Base-by-base conservation (phyloP, 2,888 invertebrate species). In the Zaprionus lineosus region DNA sequence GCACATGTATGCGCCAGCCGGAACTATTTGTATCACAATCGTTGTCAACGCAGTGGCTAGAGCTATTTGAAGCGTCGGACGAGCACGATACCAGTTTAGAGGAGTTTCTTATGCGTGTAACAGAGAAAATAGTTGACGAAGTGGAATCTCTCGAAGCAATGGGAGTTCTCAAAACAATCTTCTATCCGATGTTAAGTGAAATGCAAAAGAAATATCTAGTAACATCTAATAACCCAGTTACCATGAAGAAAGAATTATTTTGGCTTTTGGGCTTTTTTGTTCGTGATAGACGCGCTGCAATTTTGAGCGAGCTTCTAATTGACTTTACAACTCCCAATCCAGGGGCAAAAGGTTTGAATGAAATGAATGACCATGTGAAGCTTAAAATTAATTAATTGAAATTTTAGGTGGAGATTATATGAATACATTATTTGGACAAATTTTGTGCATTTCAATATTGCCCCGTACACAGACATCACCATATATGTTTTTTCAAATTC, bases 1-100 rank as follows among this genome's bases (percentile, higher is more conserved):
- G 93, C 9, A 96, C 96, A n/a, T 94, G 95, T 4, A 91, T 96
- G 58, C 94, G 94, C 68, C 95, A 95, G 79, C 95, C 96, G 1
- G 94, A 94, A 34, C 89, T 96, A 29, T 96, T 95, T 90, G 92
- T 92, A 52, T 92, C 91, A 0, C 95, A 96, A 89, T 91, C 94
- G 78, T 91, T 95, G 68, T 88, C 92, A 40, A 68, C 86, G 2
- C 94, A 94, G 82, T 90, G 94, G 72, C 79, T 92, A 19, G 90
- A 91, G 36, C 86, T 93, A 7, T 87, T 93, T 19, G 89, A 91
- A 73, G 90, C 91, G 84, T 88, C 90, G 3, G 91, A 91, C 64
- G 76, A 87, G 19, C 57, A 66, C 11, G 68, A 77, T 21, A 61
- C 70, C 2, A 55, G 34, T 46, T 84, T 74, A 0, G 69, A 68